Evolutionary conservation across 2,797 vertebrate species (phyloP).

Genomic region (Falco biarmicus): DNA sequence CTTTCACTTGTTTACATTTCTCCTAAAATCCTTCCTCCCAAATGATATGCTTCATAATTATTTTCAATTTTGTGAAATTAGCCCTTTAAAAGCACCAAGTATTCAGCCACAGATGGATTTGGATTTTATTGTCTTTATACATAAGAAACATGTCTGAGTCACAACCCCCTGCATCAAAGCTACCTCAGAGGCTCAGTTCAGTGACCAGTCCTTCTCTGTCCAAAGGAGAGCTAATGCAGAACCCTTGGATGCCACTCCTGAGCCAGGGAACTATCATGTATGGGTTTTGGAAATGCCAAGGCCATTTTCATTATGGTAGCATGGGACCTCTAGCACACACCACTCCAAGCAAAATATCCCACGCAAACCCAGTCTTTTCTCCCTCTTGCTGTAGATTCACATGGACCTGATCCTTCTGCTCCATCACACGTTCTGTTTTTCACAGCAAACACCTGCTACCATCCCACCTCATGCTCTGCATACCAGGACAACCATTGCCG

Average conservation of each 20-base stretch:
- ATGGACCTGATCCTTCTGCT: not conserved
- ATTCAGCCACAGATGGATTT: not conserved
- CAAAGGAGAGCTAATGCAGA: not conserved
- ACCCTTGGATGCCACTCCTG: not conserved
- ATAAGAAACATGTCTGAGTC: not conserved
- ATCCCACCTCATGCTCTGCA: not conserved
- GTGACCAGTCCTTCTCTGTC: too few relatives aligned
- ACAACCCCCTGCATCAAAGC: not conserved
- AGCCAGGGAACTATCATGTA: fast-evolving
- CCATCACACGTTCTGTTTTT: fast-evolving
- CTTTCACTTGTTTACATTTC: not conserved
- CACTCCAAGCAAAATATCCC: not conserved
- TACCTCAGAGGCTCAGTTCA: not conserved
- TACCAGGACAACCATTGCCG: fast-evolving
- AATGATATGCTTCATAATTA: not conserved
- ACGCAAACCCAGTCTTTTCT: not conserved
- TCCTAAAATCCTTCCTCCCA: not conserved
- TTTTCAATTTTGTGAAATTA: not conserved
- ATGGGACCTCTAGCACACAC: not conserved
- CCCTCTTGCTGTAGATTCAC: not conserved
- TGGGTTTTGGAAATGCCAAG: fast-evolving
- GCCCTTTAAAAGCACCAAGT: not conserved
- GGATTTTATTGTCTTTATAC: not conserved
- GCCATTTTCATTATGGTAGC: not conserved
- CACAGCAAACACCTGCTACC: not conserved